A percentile compares a stretch with the other conserved stretches of the same genome.
Evolutionary conservation across 1,140 invertebrate species (phyloP).

Genomic region (Linepithema humile): DNA sequence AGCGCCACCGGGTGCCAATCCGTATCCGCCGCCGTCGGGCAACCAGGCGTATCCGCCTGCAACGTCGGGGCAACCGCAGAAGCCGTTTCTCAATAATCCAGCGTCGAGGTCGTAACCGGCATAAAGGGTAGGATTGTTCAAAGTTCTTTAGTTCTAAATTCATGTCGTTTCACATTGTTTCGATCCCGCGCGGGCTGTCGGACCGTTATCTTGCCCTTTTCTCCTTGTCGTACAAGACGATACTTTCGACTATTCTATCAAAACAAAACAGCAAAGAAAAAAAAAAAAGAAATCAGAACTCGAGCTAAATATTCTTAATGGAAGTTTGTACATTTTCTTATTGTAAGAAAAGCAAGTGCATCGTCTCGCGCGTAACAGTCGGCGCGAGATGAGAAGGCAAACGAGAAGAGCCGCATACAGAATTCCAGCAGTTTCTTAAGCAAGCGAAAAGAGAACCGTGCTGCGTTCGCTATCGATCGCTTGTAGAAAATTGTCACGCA

Average conservation of each 20-base stretch:
- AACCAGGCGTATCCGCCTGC: constrained; percentile 56
- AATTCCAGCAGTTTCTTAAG: constrained; percentile 10
- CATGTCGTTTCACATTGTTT: not conserved
- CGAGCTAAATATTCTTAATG: not conserved
- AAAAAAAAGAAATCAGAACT: not conserved
- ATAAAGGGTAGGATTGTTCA: constrained; percentile 66
- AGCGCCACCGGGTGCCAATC: constrained; percentile 82
- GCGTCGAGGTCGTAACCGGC: constrained; percentile 76
- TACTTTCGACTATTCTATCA: not conserved
- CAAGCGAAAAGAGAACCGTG: not conserved
- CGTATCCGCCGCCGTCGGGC: constrained; percentile 73
- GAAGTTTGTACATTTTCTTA: not conserved
- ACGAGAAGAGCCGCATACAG: not conserved
- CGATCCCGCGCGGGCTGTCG: not conserved
- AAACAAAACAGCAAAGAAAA: not conserved
- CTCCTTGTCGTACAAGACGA: not conserved
- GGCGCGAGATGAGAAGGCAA: not conserved
- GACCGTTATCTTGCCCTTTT: not conserved
- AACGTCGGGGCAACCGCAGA: constrained; percentile 65
- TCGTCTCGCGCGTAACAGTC: not conserved
- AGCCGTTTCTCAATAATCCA: constrained; percentile 76
- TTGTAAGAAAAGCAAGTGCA: not conserved
- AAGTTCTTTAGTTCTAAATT: constrained; percentile 61
- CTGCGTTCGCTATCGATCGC: not conserved
- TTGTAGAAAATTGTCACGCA: constrained; percentile 14